phyloP scores from a whole-genome alignment of 2,888 invertebrate species.

The Chrysolina americana region DNA sequence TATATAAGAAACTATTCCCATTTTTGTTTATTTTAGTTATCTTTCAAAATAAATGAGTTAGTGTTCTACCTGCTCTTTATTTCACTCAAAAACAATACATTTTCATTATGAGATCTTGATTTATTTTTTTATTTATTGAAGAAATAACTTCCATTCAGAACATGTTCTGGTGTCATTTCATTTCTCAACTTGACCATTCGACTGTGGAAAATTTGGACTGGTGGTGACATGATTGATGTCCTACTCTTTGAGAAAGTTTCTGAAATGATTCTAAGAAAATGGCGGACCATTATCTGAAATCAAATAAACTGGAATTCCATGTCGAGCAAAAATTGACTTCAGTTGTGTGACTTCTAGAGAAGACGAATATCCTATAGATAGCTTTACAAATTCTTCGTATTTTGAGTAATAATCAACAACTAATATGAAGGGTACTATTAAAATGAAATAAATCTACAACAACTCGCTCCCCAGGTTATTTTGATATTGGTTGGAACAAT shows the following conservation, averaged over 20 bases:
- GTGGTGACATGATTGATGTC: neutral
- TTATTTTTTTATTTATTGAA: too few relatives aligned
- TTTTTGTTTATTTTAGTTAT: too few relatives aligned
- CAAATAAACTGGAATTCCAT: neutral
- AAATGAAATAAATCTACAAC: neutral
- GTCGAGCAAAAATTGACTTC: too few relatives aligned
- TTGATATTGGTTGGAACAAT: neutral
- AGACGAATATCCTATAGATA: neutral
- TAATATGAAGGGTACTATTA: neutral
- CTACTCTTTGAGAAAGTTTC: neutral
- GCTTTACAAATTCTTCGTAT: neutral
- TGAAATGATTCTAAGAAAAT: neutral
- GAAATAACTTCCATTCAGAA: too few relatives aligned
- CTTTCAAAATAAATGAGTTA: too few relatives aligned
- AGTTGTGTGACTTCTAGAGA: too few relatives aligned
- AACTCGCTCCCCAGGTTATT: neutral
- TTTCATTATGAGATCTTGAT: too few relatives aligned
- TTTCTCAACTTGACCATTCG: too few relatives aligned
- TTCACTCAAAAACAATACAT: too few relatives aligned
- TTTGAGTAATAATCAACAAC: neutral
- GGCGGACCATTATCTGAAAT: neutral
- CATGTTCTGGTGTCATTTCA: too few relatives aligned
- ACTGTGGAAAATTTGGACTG: neutral
- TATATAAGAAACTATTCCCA: too few relatives aligned
- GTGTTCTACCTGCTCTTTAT: too few relatives aligned